These are phyloP conservation scores for Ypsolopha scabrella DNA, from an alignment of 2,888 invertebrate species.

Conservation along the genomic window DNA sequence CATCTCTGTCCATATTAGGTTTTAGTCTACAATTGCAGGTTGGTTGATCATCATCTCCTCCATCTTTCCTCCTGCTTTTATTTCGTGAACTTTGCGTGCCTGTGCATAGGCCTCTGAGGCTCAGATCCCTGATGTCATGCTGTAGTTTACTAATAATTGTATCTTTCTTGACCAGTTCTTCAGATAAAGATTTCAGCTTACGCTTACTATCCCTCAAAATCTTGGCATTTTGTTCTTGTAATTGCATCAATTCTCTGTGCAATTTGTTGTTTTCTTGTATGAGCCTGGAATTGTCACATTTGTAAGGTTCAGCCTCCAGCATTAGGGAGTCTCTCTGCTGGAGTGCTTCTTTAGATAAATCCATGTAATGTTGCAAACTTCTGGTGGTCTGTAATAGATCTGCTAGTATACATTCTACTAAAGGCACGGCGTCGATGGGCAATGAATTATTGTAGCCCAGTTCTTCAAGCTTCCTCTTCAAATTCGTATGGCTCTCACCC, in stretches of 20 bases:
- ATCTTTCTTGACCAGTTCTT: conserved; percentile 71
- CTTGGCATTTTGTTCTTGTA: conserved; percentile 74
- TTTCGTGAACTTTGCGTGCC: conserved; percentile 55
- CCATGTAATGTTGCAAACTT: conserved; percentile 86
- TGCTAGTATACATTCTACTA: conserved; percentile 83
- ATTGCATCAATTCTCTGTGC: conserved; percentile 74
- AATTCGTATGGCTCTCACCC: conserved; percentile 54
- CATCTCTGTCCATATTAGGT: conserved; percentile 47
- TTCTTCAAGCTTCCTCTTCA: conserved; percentile 80
- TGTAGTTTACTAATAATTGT: conserved; percentile 46
- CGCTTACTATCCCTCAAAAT: conserved; percentile 70
- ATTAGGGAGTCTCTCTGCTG: conserved; percentile 78
- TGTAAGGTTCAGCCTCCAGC: conserved; percentile 81
- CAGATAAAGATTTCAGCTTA: conserved; percentile 72
- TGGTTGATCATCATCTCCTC: conserved; percentile 23
- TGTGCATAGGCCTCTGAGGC: conserved; percentile 55
- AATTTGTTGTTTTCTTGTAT: conserved; percentile 81
- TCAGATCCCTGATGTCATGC: conserved; percentile 51
- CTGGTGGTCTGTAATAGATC: conserved; percentile 91
- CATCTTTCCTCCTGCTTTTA: conserved; percentile 46
- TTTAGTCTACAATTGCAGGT: conserved; percentile 34
- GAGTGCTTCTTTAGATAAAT: conserved; percentile 76
- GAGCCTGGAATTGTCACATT: conserved; percentile 82
- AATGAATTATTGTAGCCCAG: conserved; percentile 85
- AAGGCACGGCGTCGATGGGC: conserved; percentile 79